Base-by-base conservation (phyloP, 2,113 vertebrate species). In the Atherinomorus stipes region DNA sequence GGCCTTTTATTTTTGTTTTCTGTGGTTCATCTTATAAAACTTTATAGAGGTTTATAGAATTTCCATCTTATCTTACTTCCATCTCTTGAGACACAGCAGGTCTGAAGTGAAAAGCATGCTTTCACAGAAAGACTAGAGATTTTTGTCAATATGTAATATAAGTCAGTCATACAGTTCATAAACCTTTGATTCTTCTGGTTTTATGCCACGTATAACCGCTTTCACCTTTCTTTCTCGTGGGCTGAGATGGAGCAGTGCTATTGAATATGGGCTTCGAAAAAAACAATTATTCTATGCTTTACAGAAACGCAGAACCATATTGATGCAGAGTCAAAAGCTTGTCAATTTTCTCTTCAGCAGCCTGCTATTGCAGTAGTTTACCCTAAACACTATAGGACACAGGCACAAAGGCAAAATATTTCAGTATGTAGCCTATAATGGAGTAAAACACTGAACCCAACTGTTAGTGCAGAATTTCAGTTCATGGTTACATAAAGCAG, bases 261-360 rank as follows among this genome's bases (percentile, higher is more conserved):
- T 57, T 72, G 37, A 18, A 74, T 83, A 74, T 44, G 57, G 64
- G 18, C 47, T 74, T 62, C 64, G 8, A 63, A 68, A 71, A n/a
- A 11, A 19, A 3, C 28, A 53, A 31, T 40, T 38, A 68, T 62
- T 54, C 34, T 62, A 7, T 73, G 31, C 23, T 64, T 59, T 22
- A 70, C 57, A 63, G 13, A 31, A 50, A 53, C 38, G 58, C 56
- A 2, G 6, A 64, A 23, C 18, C 5, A 23, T 54, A 85, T 82
- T 63, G 71, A 87, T 78, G 74, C 16, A 34, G 10, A 61, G 42
- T 76, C 21, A 63, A 62, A 75, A 38, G 51, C 11, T 60, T 25
- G 50, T 74, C 64, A 79, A 50, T 72, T 76, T 31, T 64, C 37
- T 74, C 67, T 52, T 40, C 10, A 56, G 13, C 8, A 9, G 51